phyloP scores from a whole-genome alignment of 2,888 invertebrate species.

The Agriopis leucophaearia region DNA sequence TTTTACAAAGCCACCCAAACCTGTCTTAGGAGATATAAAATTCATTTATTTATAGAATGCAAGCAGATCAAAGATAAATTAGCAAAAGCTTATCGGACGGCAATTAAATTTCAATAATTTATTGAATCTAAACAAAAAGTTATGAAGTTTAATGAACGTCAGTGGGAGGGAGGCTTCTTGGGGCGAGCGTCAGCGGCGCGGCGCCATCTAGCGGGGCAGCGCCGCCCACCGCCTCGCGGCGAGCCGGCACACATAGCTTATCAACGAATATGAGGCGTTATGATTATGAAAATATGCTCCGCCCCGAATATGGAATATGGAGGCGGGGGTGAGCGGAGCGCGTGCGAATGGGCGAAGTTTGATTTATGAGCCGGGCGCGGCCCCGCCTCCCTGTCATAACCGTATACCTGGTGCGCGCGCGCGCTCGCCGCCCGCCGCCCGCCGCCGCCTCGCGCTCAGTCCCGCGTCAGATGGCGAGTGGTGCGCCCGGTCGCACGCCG shows the following conservation, averaged over 20 bases:
- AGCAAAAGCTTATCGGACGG: slow-evolving; percentile 50
- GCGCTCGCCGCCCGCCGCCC: slow-evolving; percentile 76
- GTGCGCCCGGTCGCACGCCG: slow-evolving; percentile 76
- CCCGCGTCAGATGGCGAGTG: slow-evolving; percentile 86
- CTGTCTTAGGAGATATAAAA: slow-evolving; percentile 32
- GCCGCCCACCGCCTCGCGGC: slow-evolving; percentile 73
- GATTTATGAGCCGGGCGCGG: slow-evolving; percentile 89
- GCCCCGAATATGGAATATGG: slow-evolving; percentile 87
- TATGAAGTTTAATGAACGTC: slow-evolving; percentile 81
- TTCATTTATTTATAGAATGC: slow-evolving; percentile 40
- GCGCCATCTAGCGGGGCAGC: slow-evolving; percentile 83
- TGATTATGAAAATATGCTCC: slow-evolving; percentile 87
- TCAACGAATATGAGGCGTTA: slow-evolving; percentile 87
- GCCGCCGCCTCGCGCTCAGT: slow-evolving; percentile 81
- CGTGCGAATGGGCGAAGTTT: slow-evolving; percentile 89
- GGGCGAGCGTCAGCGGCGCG: slow-evolving; percentile 66
- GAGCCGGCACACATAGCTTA: slow-evolving; percentile 78
- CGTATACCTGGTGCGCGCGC: slow-evolving; percentile 88
- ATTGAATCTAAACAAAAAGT: slow-evolving; percentile 74
- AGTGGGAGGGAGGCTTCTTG: slow-evolving; percentile 85
- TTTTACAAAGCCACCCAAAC: slow-evolving; percentile 37
- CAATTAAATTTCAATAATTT: slow-evolving; percentile 57
- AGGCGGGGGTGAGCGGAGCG: slow-evolving; percentile 88
- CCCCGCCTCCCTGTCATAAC: slow-evolving; percentile 91
- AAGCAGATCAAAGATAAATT: slow-evolving; percentile 47